Conservation (phyloP, 2,797 vertebrate genomes). For the Spatula versicolor region DNA sequence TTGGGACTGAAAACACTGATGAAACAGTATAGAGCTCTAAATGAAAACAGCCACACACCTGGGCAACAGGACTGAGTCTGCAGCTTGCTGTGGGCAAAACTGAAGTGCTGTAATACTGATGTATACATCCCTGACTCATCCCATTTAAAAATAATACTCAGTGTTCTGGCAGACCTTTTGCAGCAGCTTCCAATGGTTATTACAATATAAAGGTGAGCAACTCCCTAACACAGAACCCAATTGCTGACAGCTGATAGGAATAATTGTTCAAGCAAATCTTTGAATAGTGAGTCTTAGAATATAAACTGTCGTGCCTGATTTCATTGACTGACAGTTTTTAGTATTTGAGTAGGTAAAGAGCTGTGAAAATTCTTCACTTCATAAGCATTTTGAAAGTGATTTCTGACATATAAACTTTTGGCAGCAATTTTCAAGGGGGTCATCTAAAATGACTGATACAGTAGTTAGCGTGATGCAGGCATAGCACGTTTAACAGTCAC, state of each 20-base stretch:
- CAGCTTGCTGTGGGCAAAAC: background rate
- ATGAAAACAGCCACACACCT: background rate
- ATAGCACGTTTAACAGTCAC: conserved; percentile 69
- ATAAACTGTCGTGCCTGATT: conserved; percentile 63
- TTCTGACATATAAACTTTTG: conserved; percentile 80
- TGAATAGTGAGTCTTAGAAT: conserved; percentile 45
- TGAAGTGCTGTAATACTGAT: background rate
- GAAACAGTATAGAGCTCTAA: background rate
- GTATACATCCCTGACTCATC: background rate
- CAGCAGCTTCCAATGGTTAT: conserved; percentile 29
- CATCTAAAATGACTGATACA: conserved; percentile 78
- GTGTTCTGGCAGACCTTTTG: conserved; percentile 16
- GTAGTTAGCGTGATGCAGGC: conserved; percentile 66
- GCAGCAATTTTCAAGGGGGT: conserved; percentile 80
- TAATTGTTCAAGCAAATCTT: conserved; percentile 70
- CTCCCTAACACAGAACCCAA: conserved; percentile 42
- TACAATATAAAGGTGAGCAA: conserved; percentile 57
- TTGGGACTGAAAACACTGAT: background rate
- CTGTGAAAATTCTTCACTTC: conserved; percentile 75
- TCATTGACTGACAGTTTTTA: conserved; percentile 74
- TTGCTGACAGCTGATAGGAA: conserved; percentile 63
- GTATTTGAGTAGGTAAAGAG: conserved; percentile 70
- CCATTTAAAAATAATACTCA: background rate
- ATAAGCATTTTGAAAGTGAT: conserved; percentile 75
- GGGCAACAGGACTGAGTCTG: background rate